A percentile compares a stretch with the other conserved stretches of the same genome.
Evolutionary conservation across 2,797 vertebrate genomes (phyloP).

Genomic region (Acrossocheilus wenchowensis): DNA sequence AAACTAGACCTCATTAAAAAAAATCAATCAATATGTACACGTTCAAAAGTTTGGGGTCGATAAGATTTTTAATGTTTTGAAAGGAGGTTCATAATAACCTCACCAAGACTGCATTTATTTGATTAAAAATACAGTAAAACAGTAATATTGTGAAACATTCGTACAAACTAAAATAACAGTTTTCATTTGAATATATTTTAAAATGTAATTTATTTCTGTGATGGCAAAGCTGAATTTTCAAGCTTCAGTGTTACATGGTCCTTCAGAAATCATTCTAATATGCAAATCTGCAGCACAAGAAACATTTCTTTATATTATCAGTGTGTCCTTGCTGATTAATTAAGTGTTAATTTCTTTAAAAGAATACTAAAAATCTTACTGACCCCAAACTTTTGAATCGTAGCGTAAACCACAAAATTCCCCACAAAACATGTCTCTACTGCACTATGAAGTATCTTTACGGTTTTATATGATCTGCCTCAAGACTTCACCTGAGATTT

Average conservation of each 20-base stretch:
- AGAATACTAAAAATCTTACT: background rate
- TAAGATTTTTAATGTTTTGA: too few species aligned
- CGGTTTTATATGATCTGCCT: background rate
- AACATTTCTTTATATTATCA: background rate
- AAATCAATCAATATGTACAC: background rate
- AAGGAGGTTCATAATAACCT: background rate
- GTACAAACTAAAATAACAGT: background rate
- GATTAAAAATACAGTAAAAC: background rate
- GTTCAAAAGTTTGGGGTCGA: background rate
- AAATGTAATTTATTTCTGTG: background rate
- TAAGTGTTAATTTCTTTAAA: background rate
- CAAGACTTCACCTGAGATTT: constrained; percentile 86
- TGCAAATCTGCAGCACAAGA: background rate
- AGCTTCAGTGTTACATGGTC: background rate
- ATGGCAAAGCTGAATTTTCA: background rate
- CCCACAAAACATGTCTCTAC: background rate
- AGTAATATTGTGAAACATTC: background rate
- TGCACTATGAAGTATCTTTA: background rate
- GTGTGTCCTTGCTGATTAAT: background rate
- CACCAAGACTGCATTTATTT: background rate
- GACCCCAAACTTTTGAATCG: background rate
- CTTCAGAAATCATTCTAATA: background rate
- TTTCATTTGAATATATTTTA: too few species aligned
- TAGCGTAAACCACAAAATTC: background rate
- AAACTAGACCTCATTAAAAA: background rate